Conservation (phyloP, 2,113 vertebrate genomes). For the Xiphophorus maculatus region DNA sequence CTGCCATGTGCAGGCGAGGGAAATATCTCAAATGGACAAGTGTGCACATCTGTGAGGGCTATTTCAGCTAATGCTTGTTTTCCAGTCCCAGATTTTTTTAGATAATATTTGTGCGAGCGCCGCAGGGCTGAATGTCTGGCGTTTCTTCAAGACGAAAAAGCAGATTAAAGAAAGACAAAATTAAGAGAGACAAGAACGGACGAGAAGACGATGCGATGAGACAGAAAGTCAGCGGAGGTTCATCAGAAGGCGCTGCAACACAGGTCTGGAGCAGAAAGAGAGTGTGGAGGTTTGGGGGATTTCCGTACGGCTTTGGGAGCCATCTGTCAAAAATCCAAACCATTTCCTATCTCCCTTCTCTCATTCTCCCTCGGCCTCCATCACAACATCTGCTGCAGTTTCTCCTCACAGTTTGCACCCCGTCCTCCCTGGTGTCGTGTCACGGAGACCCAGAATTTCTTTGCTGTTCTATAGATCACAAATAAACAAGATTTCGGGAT, state of each 20-base stretch:
- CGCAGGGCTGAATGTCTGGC: slow-evolving; percentile 23
- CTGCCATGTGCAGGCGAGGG: slow-evolving; percentile 52
- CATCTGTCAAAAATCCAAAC: slow-evolving; percentile 77
- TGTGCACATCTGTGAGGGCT: background rate
- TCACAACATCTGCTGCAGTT: slow-evolving; percentile 66
- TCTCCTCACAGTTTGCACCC: slow-evolving; percentile 37
- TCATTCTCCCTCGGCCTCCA: slow-evolving; percentile 24
- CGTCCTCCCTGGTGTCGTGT: slow-evolving; percentile 5
- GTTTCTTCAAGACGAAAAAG: slow-evolving; percentile 31
- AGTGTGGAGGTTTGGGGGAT: slow-evolving; percentile 68
- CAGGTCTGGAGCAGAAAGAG: slow-evolving; percentile 24
- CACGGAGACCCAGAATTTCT: background rate
- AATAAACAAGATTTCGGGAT: background rate
- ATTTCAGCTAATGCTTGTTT: slow-evolving; percentile 25
- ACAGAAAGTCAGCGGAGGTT: slow-evolving; percentile 27
- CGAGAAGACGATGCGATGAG: background rate
- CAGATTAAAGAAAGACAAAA: slow-evolving; percentile 27
- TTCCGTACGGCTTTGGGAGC: slow-evolving; percentile 64
- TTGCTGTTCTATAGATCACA: background rate
- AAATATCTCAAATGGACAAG: slow-evolving; percentile 57
- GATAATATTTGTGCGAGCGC: slow-evolving; percentile 25
- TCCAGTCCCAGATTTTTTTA: background rate
- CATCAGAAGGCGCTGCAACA: slow-evolving; percentile 35
- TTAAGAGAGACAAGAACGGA: background rate
- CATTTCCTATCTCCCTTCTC: slow-evolving; percentile 70